phyloP scores from a whole-genome alignment of 2,797 vertebrate species.

The Phalloptychus januarius region DNA sequence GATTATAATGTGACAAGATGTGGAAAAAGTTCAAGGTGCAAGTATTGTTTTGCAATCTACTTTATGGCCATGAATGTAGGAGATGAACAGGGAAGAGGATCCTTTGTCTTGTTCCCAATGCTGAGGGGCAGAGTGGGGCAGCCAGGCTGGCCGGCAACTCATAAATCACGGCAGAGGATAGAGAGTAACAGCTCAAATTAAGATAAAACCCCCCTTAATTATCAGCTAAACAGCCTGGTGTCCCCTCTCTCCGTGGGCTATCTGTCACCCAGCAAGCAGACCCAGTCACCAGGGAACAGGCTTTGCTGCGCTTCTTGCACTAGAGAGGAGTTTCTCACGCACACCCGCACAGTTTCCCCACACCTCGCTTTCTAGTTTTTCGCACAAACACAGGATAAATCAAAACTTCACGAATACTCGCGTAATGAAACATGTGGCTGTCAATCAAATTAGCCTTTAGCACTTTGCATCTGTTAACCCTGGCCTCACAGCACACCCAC shows the following conservation, averaged over 20 bases:
- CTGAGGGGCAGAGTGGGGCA: constrained; percentile 73
- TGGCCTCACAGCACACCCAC: constrained; percentile 13
- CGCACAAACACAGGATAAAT: constrained; percentile 23
- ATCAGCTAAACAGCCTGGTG: constrained; percentile 82
- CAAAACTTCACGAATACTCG: constrained; percentile 12
- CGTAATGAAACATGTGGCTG: constrained; percentile 45
- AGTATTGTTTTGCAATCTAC: background rate
- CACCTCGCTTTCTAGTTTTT: constrained; percentile 18
- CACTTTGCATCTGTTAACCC: constrained; percentile 45
- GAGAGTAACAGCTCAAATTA: constrained; percentile 87
- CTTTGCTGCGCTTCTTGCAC: constrained; percentile 68
- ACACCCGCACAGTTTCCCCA: constrained; percentile 24
- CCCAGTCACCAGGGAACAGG: constrained; percentile 67
- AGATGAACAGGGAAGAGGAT: constrained; percentile 47
- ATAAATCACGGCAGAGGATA: constrained; percentile 86
- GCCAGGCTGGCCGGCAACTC: constrained; percentile 63
- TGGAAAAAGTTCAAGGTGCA: constrained; percentile 1
- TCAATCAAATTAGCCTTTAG: constrained; percentile 67
- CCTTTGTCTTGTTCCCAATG: constrained; percentile 72
- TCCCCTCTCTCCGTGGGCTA: constrained; percentile 73
- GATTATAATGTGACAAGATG: background rate
- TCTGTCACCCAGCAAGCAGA: constrained; percentile 70
- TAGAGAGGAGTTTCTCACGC: constrained; percentile 45
- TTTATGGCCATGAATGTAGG: constrained; percentile 24
- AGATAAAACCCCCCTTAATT: constrained; percentile 85